These are phyloP conservation scores for Mixornis gularis DNA, from an alignment of 2,113 vertebrate species.

Conservation along the genomic window DNA sequence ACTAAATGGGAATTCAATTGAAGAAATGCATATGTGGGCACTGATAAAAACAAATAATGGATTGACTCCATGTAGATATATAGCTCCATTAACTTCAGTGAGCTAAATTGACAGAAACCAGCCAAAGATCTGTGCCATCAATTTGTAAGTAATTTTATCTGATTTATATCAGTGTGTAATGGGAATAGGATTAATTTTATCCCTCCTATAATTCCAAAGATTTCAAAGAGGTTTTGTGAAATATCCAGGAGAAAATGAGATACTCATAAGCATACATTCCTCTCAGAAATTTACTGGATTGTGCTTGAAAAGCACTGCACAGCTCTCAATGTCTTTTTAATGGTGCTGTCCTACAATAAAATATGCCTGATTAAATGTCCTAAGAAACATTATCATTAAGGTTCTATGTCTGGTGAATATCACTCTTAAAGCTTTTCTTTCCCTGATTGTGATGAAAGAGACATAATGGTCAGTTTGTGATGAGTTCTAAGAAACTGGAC, in stretches of 20 bases:
- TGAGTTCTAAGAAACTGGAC: neutral
- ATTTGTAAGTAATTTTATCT: neutral
- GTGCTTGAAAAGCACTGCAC: neutral
- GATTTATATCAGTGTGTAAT: neutral
- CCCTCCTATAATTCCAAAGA: neutral
- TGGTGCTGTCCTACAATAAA: neutral
- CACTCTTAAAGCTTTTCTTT: neutral
- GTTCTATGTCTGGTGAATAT: neutral
- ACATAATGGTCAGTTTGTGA: neutral
- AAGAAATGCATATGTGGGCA: neutral
- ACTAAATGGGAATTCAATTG: neutral
- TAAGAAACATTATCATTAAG: conserved; percentile 12
- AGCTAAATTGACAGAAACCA: neutral
- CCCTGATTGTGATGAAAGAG: neutral
- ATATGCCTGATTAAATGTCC: neutral
- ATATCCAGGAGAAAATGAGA: neutral
- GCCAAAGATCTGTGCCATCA: neutral
- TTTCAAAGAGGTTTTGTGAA: conserved; percentile 7
- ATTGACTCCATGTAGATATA: neutral
- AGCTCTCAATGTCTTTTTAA: neutral
- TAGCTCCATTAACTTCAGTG: neutral
- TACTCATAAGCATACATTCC: neutral
- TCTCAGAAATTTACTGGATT: neutral
- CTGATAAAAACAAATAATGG: neutral
- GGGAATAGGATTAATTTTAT: neutral